A percentile compares a stretch with the other conserved stretches of the same genome.
phyloP scores from a whole-genome alignment of 2,888 invertebrate genomes.

The Noctua comes region DNA sequence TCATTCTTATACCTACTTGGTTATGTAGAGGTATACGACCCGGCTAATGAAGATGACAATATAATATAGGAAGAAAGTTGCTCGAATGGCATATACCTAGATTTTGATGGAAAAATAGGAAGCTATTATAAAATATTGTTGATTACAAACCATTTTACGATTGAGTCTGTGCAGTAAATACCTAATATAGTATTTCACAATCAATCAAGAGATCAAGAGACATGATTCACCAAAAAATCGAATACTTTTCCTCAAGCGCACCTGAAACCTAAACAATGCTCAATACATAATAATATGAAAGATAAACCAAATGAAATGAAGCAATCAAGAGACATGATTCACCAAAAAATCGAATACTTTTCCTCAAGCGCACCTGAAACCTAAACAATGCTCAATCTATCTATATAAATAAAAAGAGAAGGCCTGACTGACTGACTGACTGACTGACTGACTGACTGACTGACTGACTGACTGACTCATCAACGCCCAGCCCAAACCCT shows the following conservation, averaged over 20 bases:
- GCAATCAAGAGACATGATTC: conserved; percentile 1
- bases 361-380: background rate
- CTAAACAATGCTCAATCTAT: conserved; percentile 48
- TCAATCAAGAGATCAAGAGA: conserved; percentile 1
- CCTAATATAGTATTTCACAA: background rate
- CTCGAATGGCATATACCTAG: background rate
- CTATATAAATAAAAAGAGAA: too few relatives aligned
- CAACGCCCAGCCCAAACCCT: too few relatives aligned
- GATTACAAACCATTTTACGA: background rate
- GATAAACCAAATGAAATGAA: too few relatives aligned
- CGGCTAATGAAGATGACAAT: background rate
- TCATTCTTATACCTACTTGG: background rate
- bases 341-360: conserved; percentile 10
- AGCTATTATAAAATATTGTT: background rate
- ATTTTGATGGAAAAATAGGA: background rate
- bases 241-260: conserved; percentile 2
- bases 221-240: conserved; percentile 7
- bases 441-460: too few relatives aligned
- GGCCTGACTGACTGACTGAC: too few relatives aligned
- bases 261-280: conserved; percentile 41
- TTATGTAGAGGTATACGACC: background rate
- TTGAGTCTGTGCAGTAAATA: too few relatives aligned
- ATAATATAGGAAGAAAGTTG: background rate
- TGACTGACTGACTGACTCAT: too few relatives aligned
- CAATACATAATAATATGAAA: too few relatives aligned